Conservation (phyloP, 2,888 invertebrate genomes). For the Cataglyphis rosenhaueri region DNA sequence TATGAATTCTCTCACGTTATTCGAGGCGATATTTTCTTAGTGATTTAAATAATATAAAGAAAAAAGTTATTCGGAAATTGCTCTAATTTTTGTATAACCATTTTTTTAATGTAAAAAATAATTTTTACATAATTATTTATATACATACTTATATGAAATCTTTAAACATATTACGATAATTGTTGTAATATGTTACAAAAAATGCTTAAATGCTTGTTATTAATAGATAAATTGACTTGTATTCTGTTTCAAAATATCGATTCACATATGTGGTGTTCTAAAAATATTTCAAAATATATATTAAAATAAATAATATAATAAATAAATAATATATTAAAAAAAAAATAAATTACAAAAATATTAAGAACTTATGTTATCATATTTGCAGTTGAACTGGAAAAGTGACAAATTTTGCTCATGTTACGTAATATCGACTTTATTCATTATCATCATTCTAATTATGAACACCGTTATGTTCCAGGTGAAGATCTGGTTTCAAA, state of each 20-base stretch:
- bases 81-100: neutral
- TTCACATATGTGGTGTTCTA: neutral
- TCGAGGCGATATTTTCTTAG: neutral
- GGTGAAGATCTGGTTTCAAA: conserved; percentile 92
- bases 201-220: neutral
- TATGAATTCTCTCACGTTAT: neutral
- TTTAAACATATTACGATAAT: neutral
- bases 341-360: neutral
- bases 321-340: no score
- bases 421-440: neutral
- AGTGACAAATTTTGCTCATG: neutral
- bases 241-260: neutral
- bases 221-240: neutral
- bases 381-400: neutral
- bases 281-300: no score
- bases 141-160: neutral
- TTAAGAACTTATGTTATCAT: neutral
- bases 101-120: neutral
- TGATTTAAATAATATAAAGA: neutral
- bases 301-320: no score
- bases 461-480: conserved; percentile 84
- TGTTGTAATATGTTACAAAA: neutral
- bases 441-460: neutral
- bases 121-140: neutral
- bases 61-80: neutral